These are phyloP conservation scores for Notarius quadriscutis DNA, from an alignment of 2,113 vertebrate species.

Conservation along the genomic window DNA sequence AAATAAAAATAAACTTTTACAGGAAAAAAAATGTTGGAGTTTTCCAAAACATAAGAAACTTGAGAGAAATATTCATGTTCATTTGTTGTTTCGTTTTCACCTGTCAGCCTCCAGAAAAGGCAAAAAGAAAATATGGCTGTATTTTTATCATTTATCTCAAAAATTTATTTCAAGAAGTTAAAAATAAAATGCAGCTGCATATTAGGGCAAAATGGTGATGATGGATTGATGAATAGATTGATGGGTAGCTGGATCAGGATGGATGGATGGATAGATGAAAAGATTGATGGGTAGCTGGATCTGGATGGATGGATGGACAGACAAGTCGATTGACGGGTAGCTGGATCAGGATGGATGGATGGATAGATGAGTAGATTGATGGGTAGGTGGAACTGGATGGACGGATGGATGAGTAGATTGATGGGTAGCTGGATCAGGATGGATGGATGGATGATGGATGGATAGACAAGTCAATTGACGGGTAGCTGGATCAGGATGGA, in stretches of 20 bases:
- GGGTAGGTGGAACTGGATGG: background rate
- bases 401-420: background rate
- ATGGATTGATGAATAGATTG: background rate
- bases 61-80: background rate
- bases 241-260: background rate
- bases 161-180: background rate
- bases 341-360: background rate
- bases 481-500: background rate
- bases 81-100: background rate
- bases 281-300: background rate
- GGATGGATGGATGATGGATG: background rate
- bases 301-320: background rate
- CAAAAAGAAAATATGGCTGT: background rate
- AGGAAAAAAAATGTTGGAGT: background rate
- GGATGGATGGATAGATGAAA: background rate
- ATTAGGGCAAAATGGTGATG: background rate
- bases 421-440: background rate
- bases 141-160: background rate
- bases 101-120: background rate
- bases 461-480: background rate
- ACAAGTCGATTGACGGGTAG: background rate
- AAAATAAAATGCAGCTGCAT: background rate
- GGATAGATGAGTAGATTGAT: background rate
- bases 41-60: background rate
- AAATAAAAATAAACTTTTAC: background rate